Conservation (phyloP, 2,888 invertebrate species). For the Drosophila cognata region DNA sequence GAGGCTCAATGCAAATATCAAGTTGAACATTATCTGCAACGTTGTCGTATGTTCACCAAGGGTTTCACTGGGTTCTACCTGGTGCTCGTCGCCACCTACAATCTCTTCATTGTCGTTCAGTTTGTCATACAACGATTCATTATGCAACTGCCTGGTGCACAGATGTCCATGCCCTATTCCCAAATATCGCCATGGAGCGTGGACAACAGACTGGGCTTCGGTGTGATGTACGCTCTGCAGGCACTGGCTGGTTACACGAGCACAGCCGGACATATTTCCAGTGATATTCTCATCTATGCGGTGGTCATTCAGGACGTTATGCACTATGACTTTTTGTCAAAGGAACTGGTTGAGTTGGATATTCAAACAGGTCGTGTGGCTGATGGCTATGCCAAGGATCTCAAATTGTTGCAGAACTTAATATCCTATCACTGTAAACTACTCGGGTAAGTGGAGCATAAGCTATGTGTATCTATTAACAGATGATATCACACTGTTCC, state of each 20-base stretch:
- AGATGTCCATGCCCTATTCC: slow-evolving; percentile 66
- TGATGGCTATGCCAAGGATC: slow-evolving; percentile 19
- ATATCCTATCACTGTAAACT: slow-evolving; percentile 53
- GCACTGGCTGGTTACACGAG: slow-evolving; percentile 70
- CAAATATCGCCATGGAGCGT: slow-evolving; percentile 70
- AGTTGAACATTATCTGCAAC: slow-evolving; percentile 42
- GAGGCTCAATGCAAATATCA: slow-evolving; percentile 44
- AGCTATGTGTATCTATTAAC: background rate
- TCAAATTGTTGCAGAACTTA: slow-evolving; percentile 26
- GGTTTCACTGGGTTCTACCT: slow-evolving; percentile 72
- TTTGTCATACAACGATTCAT: slow-evolving; percentile 51
- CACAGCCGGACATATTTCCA: slow-evolving; percentile 70
- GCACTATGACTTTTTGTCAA: slow-evolving; percentile 78
- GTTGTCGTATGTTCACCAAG: slow-evolving; percentile 47
- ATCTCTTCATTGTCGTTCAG: slow-evolving; percentile 58
- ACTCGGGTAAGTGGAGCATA: slow-evolving; percentile 31
- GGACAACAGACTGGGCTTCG: slow-evolving; percentile 54
- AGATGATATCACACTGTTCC: background rate
- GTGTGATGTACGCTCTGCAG: slow-evolving; percentile 62
- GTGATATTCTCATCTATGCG: slow-evolving; percentile 77
- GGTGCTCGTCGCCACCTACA: slow-evolving; percentile 74
- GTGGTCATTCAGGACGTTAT: slow-evolving; percentile 78
- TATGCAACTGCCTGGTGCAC: slow-evolving; percentile 31
- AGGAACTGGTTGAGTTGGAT: slow-evolving; percentile 36
- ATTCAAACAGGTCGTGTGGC: background rate